Evolutionary conservation across 2,797 vertebrate genomes (phyloP), one percentile per base, ranked within the genome.

Genomic region (Anguilla anguilla): DNA sequence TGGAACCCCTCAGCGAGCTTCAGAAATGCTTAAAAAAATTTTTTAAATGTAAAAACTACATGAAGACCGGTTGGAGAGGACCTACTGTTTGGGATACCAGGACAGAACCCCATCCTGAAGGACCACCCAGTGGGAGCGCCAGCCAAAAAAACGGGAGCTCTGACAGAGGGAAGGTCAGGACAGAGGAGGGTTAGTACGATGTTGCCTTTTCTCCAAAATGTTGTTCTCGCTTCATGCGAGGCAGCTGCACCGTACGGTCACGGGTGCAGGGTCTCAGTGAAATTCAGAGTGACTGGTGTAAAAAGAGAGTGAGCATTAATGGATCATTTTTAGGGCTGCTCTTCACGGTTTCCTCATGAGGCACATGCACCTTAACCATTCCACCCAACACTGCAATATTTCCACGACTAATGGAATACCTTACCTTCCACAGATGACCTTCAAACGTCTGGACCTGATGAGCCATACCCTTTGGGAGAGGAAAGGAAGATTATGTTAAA

Each of bases 1-100:
- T 4, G 31, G 69, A 39, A 79, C 59, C 86, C 43, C n/a, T n/a
- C 7, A 53, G 2, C 25, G 59, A 4, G 59, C 59, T 61, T 61
- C 19, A 17, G 17, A 61, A 61, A 61, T 46, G 43, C 43, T 46
- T 46, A 5, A 46, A 46, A 46, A 46, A 43, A 46, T 0, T 5
- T 46, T 46, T 46, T 46, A 5, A 46, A 46, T 46, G 43, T 46
- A 46, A 5, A 46, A 46, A 46, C 43, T 46, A 6, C 13, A 13
- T 67, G 61, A 67, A 89, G 91, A 57, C 72, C 79, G 28, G 79
- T 49, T 39, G 43, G 79, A 51, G 13, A 82, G 5, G 91, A 95
- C 97, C 95, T 95, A 99, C 98, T 99, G 97, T 94, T 98, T 99
- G 4, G 96, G 96, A 92, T 97, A 99, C 98, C 98, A 99, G n/a